Evolutionary conservation across 2,113 vertebrate species (phyloP).

Genomic region (Melanotaenia duboulayi): DNA sequence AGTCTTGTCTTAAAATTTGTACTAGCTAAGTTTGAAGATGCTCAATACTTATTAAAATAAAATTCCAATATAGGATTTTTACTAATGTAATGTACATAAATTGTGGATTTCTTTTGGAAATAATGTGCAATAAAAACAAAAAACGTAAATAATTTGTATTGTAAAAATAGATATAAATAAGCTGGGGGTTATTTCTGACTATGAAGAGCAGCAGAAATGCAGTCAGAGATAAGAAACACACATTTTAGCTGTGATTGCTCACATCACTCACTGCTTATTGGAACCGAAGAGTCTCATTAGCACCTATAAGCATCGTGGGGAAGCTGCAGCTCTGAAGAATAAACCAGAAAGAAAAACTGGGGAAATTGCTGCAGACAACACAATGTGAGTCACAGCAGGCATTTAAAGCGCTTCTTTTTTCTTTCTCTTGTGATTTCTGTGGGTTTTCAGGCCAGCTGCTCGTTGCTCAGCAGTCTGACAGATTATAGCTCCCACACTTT

Average conservation of each 20-base stretch:
- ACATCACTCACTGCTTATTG: neutral
- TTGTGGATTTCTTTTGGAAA: too few relatives aligned
- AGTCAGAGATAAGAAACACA: neutral
- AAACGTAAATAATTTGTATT: neutral
- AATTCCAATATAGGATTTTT: too few relatives aligned
- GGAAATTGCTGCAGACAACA: constrained; percentile 13
- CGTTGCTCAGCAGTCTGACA: constrained; percentile 50
- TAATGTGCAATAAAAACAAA: neutral
- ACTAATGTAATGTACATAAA: too few relatives aligned
- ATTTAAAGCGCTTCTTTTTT: neutral
- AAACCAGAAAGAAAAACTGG: neutral
- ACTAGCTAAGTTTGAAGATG: too few relatives aligned
- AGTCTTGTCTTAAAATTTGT: too few relatives aligned
- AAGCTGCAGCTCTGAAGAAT: constrained; percentile 1
- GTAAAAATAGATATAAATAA: accelerated
- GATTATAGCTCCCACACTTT: constrained; percentile 50
- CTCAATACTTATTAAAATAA: too few relatives aligned
- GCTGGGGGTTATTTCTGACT: too few relatives aligned
- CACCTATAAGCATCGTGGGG: neutral
- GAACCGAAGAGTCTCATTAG: neutral
- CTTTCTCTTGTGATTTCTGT: constrained; percentile 20
- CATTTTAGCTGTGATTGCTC: too few relatives aligned
- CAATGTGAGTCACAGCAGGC: constrained; percentile 34
- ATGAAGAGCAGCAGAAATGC: too few relatives aligned
- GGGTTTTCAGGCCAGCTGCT: constrained; percentile 18